Conservation (phyloP, 30 jellyfish, hydroid and myxozoan species). For the Pelagia noctiluca region DNA sequence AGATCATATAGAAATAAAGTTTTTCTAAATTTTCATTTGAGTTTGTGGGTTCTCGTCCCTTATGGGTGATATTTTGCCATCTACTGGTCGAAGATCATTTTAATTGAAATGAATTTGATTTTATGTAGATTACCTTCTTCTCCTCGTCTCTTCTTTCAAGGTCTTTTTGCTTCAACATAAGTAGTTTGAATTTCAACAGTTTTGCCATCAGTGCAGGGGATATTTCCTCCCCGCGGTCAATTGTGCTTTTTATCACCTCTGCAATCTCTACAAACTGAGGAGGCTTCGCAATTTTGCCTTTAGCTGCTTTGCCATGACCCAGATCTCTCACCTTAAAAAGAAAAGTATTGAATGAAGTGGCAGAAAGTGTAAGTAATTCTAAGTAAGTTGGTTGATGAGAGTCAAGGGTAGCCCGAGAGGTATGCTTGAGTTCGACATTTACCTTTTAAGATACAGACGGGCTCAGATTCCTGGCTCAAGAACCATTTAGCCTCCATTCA, state of each 20-base stretch:
- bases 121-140: constrained; percentile 84
- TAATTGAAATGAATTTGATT: too few relatives aligned
- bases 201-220: constrained; percentile 71
- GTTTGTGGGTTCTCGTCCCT: too few relatives aligned
- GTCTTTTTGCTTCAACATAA: constrained; percentile 80
- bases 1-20: too few relatives aligned
- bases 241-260: constrained; percentile 62
- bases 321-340: constrained; percentile 77
- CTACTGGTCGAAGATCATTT: too few relatives aligned
- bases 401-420: too few relatives aligned
- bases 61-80: too few relatives aligned
- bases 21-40: too few relatives aligned
- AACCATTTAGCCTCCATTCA: too few relatives aligned
- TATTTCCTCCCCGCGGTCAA: constrained; percentile 84
- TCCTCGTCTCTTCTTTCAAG: constrained; percentile 82
- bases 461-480: too few relatives aligned
- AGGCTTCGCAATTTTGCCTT: constrained; percentile 69
- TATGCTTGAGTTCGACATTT: too few relatives aligned
- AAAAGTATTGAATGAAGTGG: not conserved
- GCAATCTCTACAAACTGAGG: constrained; percentile 88
- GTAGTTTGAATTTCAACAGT: constrained; percentile 81
- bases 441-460: too few relatives aligned
- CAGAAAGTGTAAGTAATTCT: not conserved
- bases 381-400: too few relatives aligned
- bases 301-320: constrained; percentile 77